Percentiles rank a stretch among this genome's conserved stretches.
These are phyloP conservation scores for Cephalopachus bancanus DNA, from an alignment of 2,797 vertebrate species.

Conservation along the genomic window DNA sequence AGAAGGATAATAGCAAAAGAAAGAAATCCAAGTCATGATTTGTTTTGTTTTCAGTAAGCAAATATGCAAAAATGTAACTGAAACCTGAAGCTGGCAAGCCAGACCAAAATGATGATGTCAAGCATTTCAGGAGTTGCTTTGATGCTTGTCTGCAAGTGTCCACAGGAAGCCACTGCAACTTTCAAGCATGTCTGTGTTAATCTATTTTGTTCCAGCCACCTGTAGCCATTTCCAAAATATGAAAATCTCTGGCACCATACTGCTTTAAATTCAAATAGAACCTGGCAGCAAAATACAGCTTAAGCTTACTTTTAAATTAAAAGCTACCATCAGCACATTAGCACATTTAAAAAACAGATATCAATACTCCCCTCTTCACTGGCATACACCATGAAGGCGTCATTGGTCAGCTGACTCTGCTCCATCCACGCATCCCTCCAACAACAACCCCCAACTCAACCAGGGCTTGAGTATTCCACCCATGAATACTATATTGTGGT, in stretches of 20 bases:
- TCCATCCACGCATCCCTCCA: neutral
- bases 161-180: slow-evolving; percentile 48
- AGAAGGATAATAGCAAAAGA: slow-evolving; percentile 22
- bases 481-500: neutral
- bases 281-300: neutral
- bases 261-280: slow-evolving; percentile 28
- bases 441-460: neutral
- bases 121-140: neutral
- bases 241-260: neutral
- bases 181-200: neutral
- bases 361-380: neutral
- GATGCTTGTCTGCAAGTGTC: neutral
- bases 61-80: slow-evolving; percentile 55
- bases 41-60: slow-evolving; percentile 54
- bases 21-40: neutral
- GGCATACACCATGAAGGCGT: neutral
- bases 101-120: too few species aligned
- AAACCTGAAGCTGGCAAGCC: slow-evolving; percentile 39
- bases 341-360: slow-evolving; percentile 29
- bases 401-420: neutral
- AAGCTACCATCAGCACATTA: slow-evolving; percentile 25
- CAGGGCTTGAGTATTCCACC: neutral
- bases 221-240: slow-evolving; percentile 37
- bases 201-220: slow-evolving; percentile 40
- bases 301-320: slow-evolving; percentile 34